Conservation (phyloP, 2,888 invertebrate species). For the Thymelicus sylvestris region DNA sequence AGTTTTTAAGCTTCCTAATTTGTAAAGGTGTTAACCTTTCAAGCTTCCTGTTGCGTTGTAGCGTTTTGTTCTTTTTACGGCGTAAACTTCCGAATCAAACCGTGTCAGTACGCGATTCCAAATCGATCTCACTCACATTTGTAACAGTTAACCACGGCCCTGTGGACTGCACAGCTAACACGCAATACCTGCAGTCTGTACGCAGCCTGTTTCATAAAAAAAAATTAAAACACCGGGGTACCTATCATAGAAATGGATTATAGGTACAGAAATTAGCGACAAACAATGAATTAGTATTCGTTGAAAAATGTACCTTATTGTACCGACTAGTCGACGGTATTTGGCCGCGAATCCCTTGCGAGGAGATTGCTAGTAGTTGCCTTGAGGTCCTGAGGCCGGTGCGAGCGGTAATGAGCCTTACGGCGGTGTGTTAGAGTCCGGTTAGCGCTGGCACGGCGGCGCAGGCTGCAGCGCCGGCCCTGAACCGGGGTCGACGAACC, state of each 20-base stretch:
- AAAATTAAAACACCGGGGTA: too few species aligned
- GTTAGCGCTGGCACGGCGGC: neutral
- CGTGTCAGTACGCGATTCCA: too few species aligned
- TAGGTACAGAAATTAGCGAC: constrained; percentile 1
- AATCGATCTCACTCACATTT: too few species aligned
- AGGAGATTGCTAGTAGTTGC: neutral
- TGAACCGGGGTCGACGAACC: constrained; percentile 46
- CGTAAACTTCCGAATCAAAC: too few species aligned
- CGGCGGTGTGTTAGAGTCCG: neutral
- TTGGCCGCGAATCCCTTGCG: constrained; percentile 2
- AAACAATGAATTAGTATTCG: neutral
- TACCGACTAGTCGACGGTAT: neutral
- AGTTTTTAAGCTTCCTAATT: too few species aligned
- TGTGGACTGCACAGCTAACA: too few species aligned
- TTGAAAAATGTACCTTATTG: neutral
- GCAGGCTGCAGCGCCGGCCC: constrained; percentile 42
- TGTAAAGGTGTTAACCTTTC: too few species aligned
- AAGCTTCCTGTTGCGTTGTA: too few species aligned
- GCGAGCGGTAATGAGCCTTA: neutral
- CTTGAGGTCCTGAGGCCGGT: neutral
- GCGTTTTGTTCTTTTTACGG: too few species aligned
- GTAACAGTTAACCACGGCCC: too few species aligned
- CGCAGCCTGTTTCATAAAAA: too few species aligned
- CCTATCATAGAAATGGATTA: neutral
- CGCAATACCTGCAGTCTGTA: too few species aligned